Conservation (phyloP, 2,113 vertebrate species). For the Ivindomyrus marchei region DNA sequence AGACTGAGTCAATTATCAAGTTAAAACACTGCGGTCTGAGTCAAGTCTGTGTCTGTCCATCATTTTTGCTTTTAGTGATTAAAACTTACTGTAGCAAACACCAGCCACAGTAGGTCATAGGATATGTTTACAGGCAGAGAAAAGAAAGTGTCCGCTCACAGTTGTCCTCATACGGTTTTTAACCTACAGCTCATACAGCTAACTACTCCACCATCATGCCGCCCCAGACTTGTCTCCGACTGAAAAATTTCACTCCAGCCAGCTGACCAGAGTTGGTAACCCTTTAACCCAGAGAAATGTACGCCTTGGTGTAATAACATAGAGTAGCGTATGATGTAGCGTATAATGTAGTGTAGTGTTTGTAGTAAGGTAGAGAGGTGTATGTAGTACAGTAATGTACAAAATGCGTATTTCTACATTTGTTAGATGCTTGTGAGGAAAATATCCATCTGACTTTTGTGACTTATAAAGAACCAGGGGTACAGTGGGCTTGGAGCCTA, state of each 20-base stretch:
- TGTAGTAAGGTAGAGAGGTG: not conserved
- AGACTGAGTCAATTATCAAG: too few relatives aligned
- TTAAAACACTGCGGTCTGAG: too few relatives aligned
- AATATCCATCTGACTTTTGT: not conserved
- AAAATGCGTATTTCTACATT: not conserved
- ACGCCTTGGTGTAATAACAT: not conserved
- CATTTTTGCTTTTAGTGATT: too few relatives aligned
- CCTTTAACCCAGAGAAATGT: not conserved
- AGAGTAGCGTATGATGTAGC: not conserved
- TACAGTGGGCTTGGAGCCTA: not conserved
- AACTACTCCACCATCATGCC: too few relatives aligned
- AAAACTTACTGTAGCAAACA: too few relatives aligned
- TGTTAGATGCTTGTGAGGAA: not conserved
- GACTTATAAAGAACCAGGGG: not conserved
- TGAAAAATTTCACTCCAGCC: not conserved
- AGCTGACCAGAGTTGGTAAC: not conserved
- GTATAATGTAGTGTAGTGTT: not conserved
- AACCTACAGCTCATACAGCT: too few relatives aligned
- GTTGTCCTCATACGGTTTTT: too few relatives aligned
- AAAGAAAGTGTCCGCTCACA: too few relatives aligned
- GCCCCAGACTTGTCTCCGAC: not conserved
- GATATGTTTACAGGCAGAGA: too few relatives aligned
- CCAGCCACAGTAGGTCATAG: too few relatives aligned
- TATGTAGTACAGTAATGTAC: not conserved
- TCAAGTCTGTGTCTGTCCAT: too few relatives aligned